phyloP scores from a whole-genome alignment of 2,113 vertebrate species.

The Abramis brama region DNA sequence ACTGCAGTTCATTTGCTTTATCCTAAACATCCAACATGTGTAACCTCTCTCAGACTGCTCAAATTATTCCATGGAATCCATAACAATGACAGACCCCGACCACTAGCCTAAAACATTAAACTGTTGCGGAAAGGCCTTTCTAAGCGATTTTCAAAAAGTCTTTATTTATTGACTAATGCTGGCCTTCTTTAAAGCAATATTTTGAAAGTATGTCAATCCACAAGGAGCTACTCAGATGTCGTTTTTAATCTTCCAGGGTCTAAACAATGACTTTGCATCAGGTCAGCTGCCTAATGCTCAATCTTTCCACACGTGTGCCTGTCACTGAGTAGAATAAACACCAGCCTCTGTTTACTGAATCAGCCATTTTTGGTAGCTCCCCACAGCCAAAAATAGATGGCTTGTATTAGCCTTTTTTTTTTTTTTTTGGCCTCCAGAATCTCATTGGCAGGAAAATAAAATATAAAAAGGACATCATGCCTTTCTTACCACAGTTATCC shows the following conservation, averaged over 20 bases:
- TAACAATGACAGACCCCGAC: constrained; percentile 48
- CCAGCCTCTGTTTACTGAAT: constrained; percentile 51
- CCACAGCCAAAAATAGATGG: constrained; percentile 40
- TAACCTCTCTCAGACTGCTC: constrained; percentile 30
- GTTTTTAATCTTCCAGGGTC: background rate
- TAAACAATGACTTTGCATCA: constrained; percentile 23
- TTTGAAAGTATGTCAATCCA: background rate
- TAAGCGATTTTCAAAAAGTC: background rate
- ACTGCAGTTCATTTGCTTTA: constrained; percentile 36
- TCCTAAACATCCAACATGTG: constrained; percentile 49
- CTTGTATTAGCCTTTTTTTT: constrained; percentile 35
- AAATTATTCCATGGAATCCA: constrained; percentile 49
- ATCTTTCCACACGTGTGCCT: constrained; percentile 30
- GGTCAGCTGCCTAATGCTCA: background rate
- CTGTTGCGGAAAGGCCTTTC: background rate
- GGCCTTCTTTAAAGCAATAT: background rate
- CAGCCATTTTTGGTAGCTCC: constrained; percentile 39
- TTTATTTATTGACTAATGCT: background rate
- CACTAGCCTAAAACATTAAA: constrained; percentile 14
- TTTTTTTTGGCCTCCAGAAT: background rate
- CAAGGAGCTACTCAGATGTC: background rate
- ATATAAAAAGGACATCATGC: constrained; percentile 41
- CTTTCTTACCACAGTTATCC: constrained; percentile 44
- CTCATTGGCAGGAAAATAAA: constrained; percentile 22
- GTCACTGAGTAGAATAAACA: constrained; percentile 32